phyloP scores from a whole-genome alignment of 1,140 invertebrate species.

The Yoshiicerus persimilis region DNA sequence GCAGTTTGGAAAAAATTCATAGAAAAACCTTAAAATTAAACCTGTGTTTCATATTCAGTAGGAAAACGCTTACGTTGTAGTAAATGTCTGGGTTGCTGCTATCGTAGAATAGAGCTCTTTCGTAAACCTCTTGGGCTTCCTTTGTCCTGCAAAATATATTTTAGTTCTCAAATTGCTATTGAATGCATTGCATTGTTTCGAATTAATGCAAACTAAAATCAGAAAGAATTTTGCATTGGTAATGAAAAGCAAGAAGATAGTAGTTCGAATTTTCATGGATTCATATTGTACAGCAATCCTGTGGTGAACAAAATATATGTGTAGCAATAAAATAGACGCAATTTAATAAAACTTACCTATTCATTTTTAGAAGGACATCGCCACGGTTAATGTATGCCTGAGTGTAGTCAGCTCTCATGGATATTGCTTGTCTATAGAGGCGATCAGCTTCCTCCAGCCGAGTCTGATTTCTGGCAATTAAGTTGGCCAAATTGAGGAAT shows the following conservation, averaged over 20 bases:
- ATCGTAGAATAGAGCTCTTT: conserved; percentile 87
- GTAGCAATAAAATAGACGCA: neutral
- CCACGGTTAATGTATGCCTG: conserved; percentile 96
- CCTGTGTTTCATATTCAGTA: neutral
- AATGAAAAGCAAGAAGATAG: too few relatives aligned
- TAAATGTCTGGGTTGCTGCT: conserved; percentile 95
- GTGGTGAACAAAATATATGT: neutral
- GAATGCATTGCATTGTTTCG: too few relatives aligned
- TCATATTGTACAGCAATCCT: too few relatives aligned
- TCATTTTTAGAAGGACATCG: conserved; percentile 92
- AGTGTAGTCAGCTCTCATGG: conserved; percentile 95
- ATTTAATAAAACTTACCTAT: conserved; percentile 62
- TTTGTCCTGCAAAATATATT: conserved; percentile 72
- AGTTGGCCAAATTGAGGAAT: conserved; percentile 90
- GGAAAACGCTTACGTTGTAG: conserved; percentile 77
- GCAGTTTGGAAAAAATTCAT: too few relatives aligned
- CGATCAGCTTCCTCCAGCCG: conserved; percentile 90
- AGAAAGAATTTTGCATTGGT: too few relatives aligned
- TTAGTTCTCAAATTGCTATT: too few relatives aligned
- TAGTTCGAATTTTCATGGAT: too few relatives aligned
- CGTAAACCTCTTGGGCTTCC: conserved; percentile 93
- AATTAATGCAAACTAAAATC: too few relatives aligned
- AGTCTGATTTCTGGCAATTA: conserved; percentile 90
- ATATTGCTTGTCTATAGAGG: conserved; percentile 90
- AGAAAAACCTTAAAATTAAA: neutral